A percentile compares a stretch with the other conserved stretches of the same genome.
phyloP scores from a whole-genome alignment of 2,113 vertebrate species.

The Notothenia coriiceps region DNA sequence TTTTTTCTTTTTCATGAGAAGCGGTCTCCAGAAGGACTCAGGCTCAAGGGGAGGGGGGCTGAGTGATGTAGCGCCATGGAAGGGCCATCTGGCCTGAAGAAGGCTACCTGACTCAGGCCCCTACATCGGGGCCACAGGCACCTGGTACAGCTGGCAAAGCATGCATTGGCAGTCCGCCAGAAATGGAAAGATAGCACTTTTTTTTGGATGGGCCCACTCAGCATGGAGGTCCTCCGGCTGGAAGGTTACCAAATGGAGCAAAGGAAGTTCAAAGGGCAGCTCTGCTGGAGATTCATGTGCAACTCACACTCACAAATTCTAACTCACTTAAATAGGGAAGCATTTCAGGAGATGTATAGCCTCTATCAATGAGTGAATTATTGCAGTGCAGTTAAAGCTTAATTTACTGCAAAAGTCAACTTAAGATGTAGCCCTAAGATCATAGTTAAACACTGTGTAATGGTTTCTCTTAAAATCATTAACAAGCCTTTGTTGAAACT shows the following conservation, averaged over 20 bases:
- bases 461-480: neutral
- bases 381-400: neutral
- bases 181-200: conserved; percentile 52
- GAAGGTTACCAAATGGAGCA: conserved; percentile 68
- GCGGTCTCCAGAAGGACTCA: conserved; percentile 56
- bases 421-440: neutral
- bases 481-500: neutral
- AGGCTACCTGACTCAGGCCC: conserved; percentile 59
- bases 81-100: conserved; percentile 72
- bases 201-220: conserved; percentile 58
- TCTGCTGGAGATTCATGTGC: conserved; percentile 42
- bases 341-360: neutral
- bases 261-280: conserved; percentile 68
- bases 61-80: conserved; percentile 59
- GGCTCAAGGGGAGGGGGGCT: conserved; percentile 29
- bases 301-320: neutral
- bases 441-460: neutral
- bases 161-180: conserved; percentile 42
- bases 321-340: neutral
- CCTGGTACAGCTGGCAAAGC: conserved; percentile 67
- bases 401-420: neutral
- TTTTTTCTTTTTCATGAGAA: conserved; percentile 25
- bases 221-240: conserved; percentile 59
- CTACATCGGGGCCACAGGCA: conserved; percentile 50
- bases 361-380: neutral